phyloP scores from a whole-genome alignment of 2,797 vertebrate species.

The Pangasius krempfi region DNA sequence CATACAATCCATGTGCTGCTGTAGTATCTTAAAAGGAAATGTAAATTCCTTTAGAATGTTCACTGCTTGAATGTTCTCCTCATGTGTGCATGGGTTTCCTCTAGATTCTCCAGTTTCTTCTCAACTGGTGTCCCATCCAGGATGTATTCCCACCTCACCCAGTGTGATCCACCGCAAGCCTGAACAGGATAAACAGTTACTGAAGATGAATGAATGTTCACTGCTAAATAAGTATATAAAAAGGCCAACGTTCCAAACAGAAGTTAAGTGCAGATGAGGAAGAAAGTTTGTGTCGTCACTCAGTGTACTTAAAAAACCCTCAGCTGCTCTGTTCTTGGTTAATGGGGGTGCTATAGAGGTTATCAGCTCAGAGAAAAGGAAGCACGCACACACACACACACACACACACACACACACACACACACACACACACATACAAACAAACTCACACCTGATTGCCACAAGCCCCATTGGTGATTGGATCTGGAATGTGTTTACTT shows the following conservation, averaged over 20 bases:
- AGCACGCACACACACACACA: neutral
- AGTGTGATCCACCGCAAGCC: neutral
- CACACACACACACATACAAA: constrained; percentile 45
- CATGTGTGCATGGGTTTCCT: neutral
- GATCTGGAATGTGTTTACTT: constrained; percentile 59
- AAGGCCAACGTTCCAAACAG: constrained; percentile 13
- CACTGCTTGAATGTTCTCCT: neutral
- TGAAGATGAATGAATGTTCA: neutral
- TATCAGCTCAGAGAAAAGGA: constrained; percentile 49
- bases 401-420: constrained; percentile 33
- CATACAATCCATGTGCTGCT: neutral
- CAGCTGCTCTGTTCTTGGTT: constrained; percentile 50
- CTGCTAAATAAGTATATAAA: constrained; percentile 19
- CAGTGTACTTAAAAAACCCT: constrained; percentile 50
- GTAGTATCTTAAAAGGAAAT: constrained; percentile 6
- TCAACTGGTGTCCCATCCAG: neutral
- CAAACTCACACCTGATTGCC: constrained; percentile 56
- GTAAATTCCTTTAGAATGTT: neutral
- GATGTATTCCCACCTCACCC: neutral
- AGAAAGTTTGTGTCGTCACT: constrained; percentile 28
- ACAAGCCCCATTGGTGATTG: constrained; percentile 52
- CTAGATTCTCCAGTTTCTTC: neutral
- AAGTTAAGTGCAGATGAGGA: constrained; percentile 32
- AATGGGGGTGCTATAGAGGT: constrained; percentile 59
- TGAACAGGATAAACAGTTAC: neutral